phyloP scores from a whole-genome alignment of 2,888 invertebrate genomes.

The Athrips mouffetella region DNA sequence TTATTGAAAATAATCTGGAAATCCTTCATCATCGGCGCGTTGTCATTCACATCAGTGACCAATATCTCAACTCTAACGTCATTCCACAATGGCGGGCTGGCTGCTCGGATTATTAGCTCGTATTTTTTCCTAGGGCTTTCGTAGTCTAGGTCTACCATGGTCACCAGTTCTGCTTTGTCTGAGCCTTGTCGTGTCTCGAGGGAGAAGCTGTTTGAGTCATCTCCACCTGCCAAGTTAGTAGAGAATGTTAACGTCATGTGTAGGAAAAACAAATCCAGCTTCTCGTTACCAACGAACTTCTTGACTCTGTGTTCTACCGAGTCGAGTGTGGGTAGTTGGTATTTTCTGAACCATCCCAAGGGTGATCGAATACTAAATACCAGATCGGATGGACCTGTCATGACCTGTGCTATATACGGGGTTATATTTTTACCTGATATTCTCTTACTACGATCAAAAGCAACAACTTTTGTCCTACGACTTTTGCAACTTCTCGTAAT shows the following conservation, averaged over 20 bases:
- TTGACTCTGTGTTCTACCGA: too few relatives aligned
- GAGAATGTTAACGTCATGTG: constrained; percentile 7
- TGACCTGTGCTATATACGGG: too few relatives aligned
- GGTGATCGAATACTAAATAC: too few relatives aligned
- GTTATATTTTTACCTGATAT: too few relatives aligned
- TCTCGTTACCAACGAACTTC: too few relatives aligned
- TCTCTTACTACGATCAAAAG: too few relatives aligned
- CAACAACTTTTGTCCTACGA: too few relatives aligned
- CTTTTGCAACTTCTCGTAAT: too few relatives aligned
- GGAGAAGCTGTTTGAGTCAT: constrained; percentile 92
- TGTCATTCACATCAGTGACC: constrained; percentile 97
- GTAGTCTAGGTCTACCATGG: constrained; percentile 95
- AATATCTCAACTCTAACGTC: constrained; percentile 93
- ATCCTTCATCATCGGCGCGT: constrained; percentile 93
- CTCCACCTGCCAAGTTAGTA: constrained; percentile 78
- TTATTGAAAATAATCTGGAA: constrained; percentile 97
- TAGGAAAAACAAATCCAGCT: too few relatives aligned
- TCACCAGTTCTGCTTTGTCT: constrained; percentile 91
- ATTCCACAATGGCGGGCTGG: constrained; percentile 92
- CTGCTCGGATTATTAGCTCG: constrained; percentile 92
- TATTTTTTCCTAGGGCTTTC: constrained; percentile 95
- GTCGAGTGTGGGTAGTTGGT: too few relatives aligned
- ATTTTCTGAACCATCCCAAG: too few relatives aligned
- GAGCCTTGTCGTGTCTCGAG: constrained; percentile 88
- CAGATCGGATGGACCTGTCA: too few relatives aligned